Percentiles rank a stretch among this genome's conserved stretches.
These are phyloP conservation scores for Bufo gargarizans DNA, from an alignment of 2,113 vertebrate species.

Conservation along the genomic window DNA sequence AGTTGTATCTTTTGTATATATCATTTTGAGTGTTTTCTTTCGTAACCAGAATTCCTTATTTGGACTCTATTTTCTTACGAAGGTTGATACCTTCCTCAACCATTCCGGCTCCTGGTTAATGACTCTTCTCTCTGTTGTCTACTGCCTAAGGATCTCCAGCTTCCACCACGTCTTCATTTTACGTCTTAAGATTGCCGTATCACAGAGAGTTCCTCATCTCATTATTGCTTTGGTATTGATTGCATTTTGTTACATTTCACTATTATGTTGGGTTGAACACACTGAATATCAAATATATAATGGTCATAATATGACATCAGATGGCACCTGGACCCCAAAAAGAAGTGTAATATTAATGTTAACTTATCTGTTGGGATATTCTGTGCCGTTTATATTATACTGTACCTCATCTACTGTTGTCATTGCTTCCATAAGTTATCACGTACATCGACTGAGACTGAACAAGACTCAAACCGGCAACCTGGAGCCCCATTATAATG, in stretches of 20 bases:
- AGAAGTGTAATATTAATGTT: neutral
- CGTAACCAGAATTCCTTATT: neutral
- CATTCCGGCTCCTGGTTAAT: neutral
- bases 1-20: neutral
- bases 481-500: neutral
- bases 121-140: neutral
- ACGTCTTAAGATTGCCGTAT: neutral
- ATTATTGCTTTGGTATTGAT: neutral
- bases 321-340: neutral
- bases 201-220: neutral
- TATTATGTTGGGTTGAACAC: neutral
- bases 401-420: neutral
- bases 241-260: neutral
- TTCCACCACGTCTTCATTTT: neutral
- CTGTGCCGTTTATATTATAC: neutral
- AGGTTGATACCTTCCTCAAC: neutral
- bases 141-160: conserved; percentile 16
- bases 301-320: neutral
- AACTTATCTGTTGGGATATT: neutral
- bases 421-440: neutral
- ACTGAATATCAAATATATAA: neutral
- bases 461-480: neutral
- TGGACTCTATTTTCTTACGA: neutral
- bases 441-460: neutral
- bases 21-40: neutral